These are phyloP conservation scores for Alloscopus bannaensis DNA, from an alignment of 2,888 invertebrate species.

Conservation along the genomic window DNA sequence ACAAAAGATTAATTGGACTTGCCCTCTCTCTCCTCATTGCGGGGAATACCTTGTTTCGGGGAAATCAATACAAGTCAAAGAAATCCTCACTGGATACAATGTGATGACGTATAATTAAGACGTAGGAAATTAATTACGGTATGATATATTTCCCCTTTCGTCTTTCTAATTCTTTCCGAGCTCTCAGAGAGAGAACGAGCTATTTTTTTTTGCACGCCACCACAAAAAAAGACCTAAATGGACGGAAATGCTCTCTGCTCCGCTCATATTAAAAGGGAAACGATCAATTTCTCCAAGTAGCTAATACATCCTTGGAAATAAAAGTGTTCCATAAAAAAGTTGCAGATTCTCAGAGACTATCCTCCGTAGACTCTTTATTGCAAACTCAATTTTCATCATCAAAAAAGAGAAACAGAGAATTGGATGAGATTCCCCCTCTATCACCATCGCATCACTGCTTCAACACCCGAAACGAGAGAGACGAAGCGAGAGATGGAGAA, in stretches of 20 bases:
- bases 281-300: too few relatives aligned
- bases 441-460: conserved; percentile 21
- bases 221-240: too few relatives aligned
- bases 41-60: too few relatives aligned
- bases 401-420: conserved; percentile 18
- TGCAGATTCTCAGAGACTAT: too few relatives aligned
- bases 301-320: background rate
- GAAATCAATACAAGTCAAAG: too few relatives aligned
- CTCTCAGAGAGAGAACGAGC: too few relatives aligned
- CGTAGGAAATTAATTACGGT: conserved; percentile 45
- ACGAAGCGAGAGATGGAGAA: background rate
- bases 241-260: too few relatives aligned
- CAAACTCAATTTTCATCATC: conserved; percentile 48
- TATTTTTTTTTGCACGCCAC: too few relatives aligned
- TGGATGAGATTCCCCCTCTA: conserved; percentile 37
- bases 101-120: conserved; percentile 49
- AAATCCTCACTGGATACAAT: conserved; percentile 12
- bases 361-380: conserved; percentile 33
- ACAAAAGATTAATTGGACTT: too few relatives aligned
- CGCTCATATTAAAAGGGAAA: too few relatives aligned
- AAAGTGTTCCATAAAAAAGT: conserved; percentile 13
- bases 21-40: too few relatives aligned
- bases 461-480: conserved; percentile 42
- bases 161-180: too few relatives aligned
- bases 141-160: conserved; percentile 17